phyloP scores from a whole-genome alignment of 2,113 vertebrate species.

The Ranitomeya imitator region DNA sequence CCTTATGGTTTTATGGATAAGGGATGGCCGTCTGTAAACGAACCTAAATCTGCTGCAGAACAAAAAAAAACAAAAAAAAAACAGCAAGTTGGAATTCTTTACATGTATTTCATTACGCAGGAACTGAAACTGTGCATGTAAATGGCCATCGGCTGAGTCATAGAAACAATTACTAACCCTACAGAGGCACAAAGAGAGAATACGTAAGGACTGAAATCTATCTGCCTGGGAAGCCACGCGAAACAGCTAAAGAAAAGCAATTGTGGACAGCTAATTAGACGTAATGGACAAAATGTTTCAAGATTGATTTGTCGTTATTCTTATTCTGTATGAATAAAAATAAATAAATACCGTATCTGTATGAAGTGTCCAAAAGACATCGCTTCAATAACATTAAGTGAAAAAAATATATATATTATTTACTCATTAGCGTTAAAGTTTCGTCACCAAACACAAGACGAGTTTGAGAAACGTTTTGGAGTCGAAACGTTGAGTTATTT shows the following conservation, averaged over 20 bases:
- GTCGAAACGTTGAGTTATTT: no score
- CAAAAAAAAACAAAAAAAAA: not conserved
- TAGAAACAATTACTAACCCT: not conserved
- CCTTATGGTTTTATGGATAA: no score
- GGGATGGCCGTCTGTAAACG: not conserved
- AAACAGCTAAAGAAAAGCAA: not conserved
- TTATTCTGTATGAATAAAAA: no score
- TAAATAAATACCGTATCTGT: no score
- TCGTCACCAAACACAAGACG: no score
- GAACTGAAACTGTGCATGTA: not conserved
- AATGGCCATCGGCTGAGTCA: not conserved
- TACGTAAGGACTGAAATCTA: not conserved
- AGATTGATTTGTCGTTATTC: no score
- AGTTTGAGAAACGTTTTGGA: no score
- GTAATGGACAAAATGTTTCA: not conserved
- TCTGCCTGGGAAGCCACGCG: not conserved
- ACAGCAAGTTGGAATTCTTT: not conserved
- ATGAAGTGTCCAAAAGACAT: no score
- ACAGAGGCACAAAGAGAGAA: not conserved
- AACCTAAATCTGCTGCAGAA: not conserved
- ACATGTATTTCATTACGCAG: not conserved
- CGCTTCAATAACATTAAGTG: no score
- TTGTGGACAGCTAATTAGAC: not conserved
- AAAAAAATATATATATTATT: no score
- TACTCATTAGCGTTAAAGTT: no score